Evolutionary conservation across 2,888 invertebrate species (phyloP), one percentile per base, ranked within the genome.

Genomic region (Lasioglossum lativentre): DNA sequence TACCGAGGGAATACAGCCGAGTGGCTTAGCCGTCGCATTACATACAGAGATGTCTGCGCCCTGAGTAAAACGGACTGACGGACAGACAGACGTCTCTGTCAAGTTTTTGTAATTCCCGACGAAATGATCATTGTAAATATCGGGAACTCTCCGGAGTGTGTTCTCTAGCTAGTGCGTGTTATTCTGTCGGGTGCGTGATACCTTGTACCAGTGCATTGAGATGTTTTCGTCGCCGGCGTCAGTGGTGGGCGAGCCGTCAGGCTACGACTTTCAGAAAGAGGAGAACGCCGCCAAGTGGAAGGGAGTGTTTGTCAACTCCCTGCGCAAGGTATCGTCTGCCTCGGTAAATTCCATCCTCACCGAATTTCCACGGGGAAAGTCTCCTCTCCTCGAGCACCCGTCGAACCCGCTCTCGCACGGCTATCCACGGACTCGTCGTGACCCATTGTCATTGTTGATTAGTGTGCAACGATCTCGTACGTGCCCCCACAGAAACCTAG

Each of bases 221-320:
- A 95, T 95, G 95, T 95, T 95, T 92, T 93, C 94, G 89, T 94
- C 95, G 93, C 94, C 95, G 93, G 95, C 95, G 95, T 95, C 96
- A 92, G 95, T 95, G 90, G 95, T 95, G 91, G 95, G 95, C 93
- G 96, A 96, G 94, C 94, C 95, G 91, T 95, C 95, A 91, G 95
- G 95, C 93, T 98, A 98, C 96, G 98, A 98, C 96, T 98, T 98
- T 96, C 97, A 97, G 95, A 98, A 98, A 95, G 97, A 97, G 94
- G 98, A 98, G 95, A 98, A 98, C 96, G 97, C 97, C 92, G 96
- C 97, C 92, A 98, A 98, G 96, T 99, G 99, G 99, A 98, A 97
- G 94, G 98, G 98, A 90, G 96, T 99, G 90, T 98, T 99, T 95
- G 97, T 98, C 94, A 97, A 97, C 94, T 97, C 98, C 76, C 96